Evolutionary conservation across 2,888 invertebrate species (phyloP).

Genomic region (Agonopterix arenella): DNA sequence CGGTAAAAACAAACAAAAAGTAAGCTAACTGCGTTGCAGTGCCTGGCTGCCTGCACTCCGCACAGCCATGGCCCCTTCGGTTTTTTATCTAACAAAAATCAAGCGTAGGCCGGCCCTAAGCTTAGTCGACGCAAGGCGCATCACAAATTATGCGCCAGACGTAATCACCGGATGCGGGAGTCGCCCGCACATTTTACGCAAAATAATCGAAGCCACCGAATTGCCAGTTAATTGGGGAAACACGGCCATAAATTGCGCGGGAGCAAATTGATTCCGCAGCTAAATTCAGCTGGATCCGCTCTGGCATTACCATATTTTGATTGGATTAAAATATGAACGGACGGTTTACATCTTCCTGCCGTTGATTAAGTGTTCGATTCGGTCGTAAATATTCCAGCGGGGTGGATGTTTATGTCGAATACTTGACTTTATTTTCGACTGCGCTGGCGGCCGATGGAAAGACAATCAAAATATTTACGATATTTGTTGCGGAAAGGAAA

Average conservation of each 20-base stretch:
- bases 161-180: conserved; percentile 76
- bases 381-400: conserved; percentile 46
- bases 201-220: conserved; percentile 76
- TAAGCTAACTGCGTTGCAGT: conserved; percentile 27
- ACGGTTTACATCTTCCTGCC: conserved; percentile 55
- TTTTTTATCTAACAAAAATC: conserved; percentile 74
- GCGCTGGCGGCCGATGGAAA: conserved; percentile 18
- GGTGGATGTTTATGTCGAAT: conserved; percentile 40
- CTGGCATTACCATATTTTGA: conserved; percentile 66
- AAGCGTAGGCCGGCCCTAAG: conserved; percentile 45
- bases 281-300: conserved; percentile 36
- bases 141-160: conserved; percentile 68
- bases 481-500: conserved; percentile 26
- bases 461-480: conserved; percentile 25
- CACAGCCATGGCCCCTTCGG: conserved; percentile 35
- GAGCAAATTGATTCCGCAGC: conserved; percentile 64
- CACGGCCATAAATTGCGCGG: conserved; percentile 64
- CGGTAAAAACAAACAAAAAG: conserved; percentile 61
- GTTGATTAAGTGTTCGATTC: conserved; percentile 54
- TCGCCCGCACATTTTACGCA: conserved; percentile 71
- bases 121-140: conserved; percentile 61
- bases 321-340: conserved; percentile 59
- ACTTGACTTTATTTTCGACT: conserved; percentile 37
- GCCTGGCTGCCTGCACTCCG: conserved; percentile 16
- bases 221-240: conserved; percentile 73